Evolutionary conservation across 2,797 vertebrate genomes (phyloP).

Genomic region (Limosa lapponica): DNA sequence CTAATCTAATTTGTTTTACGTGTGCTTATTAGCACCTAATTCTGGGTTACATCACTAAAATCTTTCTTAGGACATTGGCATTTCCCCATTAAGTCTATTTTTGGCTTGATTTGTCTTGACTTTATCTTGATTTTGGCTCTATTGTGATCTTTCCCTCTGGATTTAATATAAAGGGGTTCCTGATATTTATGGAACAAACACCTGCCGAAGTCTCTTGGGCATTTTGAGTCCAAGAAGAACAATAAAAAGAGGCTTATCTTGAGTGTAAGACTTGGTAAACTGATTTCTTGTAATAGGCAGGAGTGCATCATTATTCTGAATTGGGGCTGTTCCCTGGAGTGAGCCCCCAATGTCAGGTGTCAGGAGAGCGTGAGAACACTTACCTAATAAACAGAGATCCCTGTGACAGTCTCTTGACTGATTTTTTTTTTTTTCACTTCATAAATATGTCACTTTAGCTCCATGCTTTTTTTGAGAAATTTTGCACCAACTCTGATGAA

Average conservation of each 20-base stretch:
- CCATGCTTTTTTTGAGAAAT: conserved; percentile 33
- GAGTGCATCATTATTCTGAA: conserved; percentile 32
- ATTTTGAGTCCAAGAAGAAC: conserved; percentile 26
- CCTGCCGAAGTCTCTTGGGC: conserved; percentile 44
- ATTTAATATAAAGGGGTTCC: conserved; percentile 57
- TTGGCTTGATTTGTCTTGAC: conserved; percentile 12
- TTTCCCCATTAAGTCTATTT: conserved; percentile 2
- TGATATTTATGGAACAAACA: conserved; percentile 50
- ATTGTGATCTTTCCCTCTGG: not conserved
- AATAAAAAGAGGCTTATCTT: conserved; percentile 66
- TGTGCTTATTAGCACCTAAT: conserved; percentile 36
- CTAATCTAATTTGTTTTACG: conserved; percentile 17
- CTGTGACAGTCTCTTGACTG: conserved; percentile 44
- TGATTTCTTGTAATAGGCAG: conserved; percentile 49
- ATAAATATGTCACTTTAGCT: conserved; percentile 74
- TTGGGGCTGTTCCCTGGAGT: not conserved
- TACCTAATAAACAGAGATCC: conserved; percentile 61
- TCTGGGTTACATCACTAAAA: conserved; percentile 20
- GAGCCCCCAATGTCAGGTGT: conserved; percentile 42
- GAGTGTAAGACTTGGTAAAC: conserved; percentile 44
- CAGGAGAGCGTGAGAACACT: conserved; percentile 44
- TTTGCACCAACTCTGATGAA: conserved; percentile 39
- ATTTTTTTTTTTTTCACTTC: conserved; percentile 64
- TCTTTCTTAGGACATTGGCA: not conserved
- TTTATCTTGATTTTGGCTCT: conserved; percentile 3